A percentile compares a stretch with the other conserved stretches of the same genome.
Conservation (phyloP, 2,797 vertebrate species). For the Malacoraja senta region DNA sequence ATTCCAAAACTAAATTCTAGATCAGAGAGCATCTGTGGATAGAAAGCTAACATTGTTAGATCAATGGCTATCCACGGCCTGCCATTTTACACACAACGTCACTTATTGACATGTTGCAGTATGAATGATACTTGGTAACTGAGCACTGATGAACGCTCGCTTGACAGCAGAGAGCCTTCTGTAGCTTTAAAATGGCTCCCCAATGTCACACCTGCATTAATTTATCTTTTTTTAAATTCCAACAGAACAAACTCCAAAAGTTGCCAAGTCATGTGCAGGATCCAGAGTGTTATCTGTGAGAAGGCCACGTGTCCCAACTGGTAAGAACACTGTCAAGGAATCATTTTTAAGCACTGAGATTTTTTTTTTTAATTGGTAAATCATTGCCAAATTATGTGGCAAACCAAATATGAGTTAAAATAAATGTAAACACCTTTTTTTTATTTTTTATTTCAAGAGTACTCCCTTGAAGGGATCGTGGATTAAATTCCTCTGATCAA, state of each 20-base stretch:
- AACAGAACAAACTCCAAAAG: not conserved
- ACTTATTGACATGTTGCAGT: not conserved
- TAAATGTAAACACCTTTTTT: not conserved
- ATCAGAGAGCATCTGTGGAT: not conserved
- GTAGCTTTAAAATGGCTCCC: not conserved
- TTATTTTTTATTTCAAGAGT: too few relatives aligned
- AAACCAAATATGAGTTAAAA: not conserved
- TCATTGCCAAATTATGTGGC: not conserved
- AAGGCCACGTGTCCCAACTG: not conserved
- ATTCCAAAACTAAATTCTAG: too few relatives aligned
- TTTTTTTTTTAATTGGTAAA: not conserved
- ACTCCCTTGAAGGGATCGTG: not conserved
- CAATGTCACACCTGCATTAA: not conserved
- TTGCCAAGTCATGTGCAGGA: not conserved
- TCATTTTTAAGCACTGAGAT: not conserved
- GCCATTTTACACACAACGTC: too few relatives aligned
- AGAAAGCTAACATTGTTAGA: too few relatives aligned
- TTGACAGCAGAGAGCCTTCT: not conserved
- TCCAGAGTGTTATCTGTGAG: not conserved
- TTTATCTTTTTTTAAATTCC: not conserved
- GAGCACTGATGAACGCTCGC: not conserved
- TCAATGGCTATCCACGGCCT: too few relatives aligned
- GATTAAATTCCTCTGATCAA: not conserved
- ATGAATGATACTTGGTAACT: not conserved
- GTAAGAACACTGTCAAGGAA: not conserved